Evolutionary conservation across 2,113 vertebrate genomes (phyloP), one percentile per base, ranked within the genome.

Genomic region (Cygnus buccinator): DNA sequence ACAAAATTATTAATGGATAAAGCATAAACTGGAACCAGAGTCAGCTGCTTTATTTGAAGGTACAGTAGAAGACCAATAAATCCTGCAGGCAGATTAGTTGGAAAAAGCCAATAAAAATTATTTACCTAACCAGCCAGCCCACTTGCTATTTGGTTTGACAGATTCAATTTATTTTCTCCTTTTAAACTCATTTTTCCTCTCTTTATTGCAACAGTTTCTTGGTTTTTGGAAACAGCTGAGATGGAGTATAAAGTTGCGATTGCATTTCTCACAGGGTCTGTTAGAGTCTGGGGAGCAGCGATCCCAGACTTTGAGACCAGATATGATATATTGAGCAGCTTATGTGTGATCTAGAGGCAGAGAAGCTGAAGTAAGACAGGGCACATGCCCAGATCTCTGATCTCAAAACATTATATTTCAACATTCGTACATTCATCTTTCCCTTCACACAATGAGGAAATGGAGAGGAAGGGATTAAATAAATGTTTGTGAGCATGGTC

Each of bases 1-100:
- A 92, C n/a, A 95, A 91, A 97, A 95, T 97, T 97, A 97, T 97
- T 97, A 96, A 98, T 97, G 94, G 92, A 54, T 93, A 77, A 97
- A 80, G 81, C 94, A 96, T 91, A 97, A 94, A 86, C 74, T 95
- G 94, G 80, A 97, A 97, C 82, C 74, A 87, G 70, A 96, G 62
- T 97, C 72, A 90, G 95, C 75, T 96, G 67, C 88, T 97, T 96
- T 95, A 93, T 97, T 97, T 97, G 94, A 96, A 88, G 48, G 78
- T 80, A 62, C 54, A 96, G 66, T 93, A 75, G 50, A 91, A 92
- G 54, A 46, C 73, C 96, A 94, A 97, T 97, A 97, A 97, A 95
- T 91, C 90, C 90, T 92, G 43, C 15, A 65, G 93, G 94, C 84
- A 87, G 66, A 97, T 97, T 95, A 97, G 90, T 72, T 90, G 70